Percentiles rank a stretch among this genome's conserved stretches.
Evolutionary conservation across 2,797 vertebrate genomes (phyloP).

Genomic region (Urosaurus nigricauda): DNA sequence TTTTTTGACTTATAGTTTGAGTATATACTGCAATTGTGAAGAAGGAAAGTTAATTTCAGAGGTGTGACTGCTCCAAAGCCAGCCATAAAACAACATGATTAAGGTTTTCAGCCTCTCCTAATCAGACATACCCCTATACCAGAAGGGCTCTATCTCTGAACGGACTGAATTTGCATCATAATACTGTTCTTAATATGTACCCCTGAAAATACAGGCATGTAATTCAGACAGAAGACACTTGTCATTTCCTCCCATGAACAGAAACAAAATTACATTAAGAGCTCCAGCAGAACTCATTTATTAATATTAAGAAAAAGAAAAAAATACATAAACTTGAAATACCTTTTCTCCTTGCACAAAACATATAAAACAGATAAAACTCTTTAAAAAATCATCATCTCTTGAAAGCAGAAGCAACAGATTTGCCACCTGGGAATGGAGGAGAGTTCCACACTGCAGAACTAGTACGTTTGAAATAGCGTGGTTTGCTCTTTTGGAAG

Average conservation of each 20-base stretch:
- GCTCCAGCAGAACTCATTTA: constrained; percentile 1
- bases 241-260: not conserved
- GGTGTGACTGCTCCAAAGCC: not conserved
- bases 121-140: not conserved
- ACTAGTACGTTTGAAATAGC: constrained; percentile 91
- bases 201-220: not conserved
- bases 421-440: constrained; percentile 70
- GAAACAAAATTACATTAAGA: not conserved
- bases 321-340: not conserved
- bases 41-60: not conserved
- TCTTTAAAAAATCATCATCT: constrained; percentile 58
- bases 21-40: too few relatives aligned
- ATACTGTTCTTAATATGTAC: not conserved
- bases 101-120: not conserved
- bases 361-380: not conserved
- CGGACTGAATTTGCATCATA: not conserved
- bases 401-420: constrained; percentile 62
- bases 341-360: not conserved
- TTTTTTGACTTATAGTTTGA: too few relatives aligned
- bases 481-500: constrained; percentile 90
- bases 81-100: not conserved
- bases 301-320: not conserved
- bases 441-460: constrained; percentile 92
- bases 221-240: not conserved
- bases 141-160: not conserved